Base-by-base conservation (phyloP, 2,113 vertebrate species). In the Meriones unguiculatus region DNA sequence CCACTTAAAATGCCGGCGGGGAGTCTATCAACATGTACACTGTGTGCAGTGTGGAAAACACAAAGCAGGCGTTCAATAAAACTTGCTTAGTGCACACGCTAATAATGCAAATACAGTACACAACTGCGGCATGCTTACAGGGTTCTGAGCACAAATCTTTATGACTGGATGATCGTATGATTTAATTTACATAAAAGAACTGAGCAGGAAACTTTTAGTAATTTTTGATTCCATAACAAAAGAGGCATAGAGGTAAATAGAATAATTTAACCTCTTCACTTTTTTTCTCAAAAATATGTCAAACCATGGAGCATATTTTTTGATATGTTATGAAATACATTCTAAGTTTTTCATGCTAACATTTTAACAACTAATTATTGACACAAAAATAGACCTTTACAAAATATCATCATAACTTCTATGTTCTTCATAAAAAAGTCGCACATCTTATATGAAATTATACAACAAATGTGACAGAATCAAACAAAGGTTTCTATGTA, bases 281-380 rank as follows among this genome's bases (percentile, higher is more conserved):
- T 82, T 24, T 57, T 46, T n/a, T 15, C 65, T 59, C 46, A 81
- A 94, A 93, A 64, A 67, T 18, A 75, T 50, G 78, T 64, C 67
- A 73, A 91, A 94, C 77, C 52, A 76, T 32, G 77, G 28, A 94
- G 12, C 9, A 76, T 7, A 73, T 87, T 11, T 96, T 87, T 6
- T 76, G 50, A 50, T 67, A 57, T 80, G 87, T 91, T 94, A 64
- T 25, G 32, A 94, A 89, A 93, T 38, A 28, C 24, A 76, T 18
- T 90, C 76, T 86, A 75, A 76, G 41, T 76, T 90, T 93, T 76
- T 59, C 52, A 70, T 46, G 30, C 38, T 62, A 89, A 87, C 30
- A 38, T 41, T 84, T 80, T 76, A 65, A 84, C 87, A 59, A 25
- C 73, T 88, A 75, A 72, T 17, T 52, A 76, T 38, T 92, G 32